Base-by-base conservation (phyloP, 2,113 vertebrate species). In the Conger conger region DNA sequence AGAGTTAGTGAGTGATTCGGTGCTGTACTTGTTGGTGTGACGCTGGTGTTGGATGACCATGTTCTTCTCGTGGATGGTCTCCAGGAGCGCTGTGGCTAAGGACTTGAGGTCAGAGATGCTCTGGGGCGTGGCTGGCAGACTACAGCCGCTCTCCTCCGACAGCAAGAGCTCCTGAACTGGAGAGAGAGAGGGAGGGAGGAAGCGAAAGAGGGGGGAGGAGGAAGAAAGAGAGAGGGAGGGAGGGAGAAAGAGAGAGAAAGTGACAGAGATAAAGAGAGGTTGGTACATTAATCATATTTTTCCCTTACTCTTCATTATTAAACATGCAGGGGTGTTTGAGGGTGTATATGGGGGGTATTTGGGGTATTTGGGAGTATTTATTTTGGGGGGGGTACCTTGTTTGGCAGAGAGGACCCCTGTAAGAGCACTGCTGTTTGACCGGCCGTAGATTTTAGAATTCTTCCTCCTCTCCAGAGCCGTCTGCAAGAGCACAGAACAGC, bases 91-190 rank as follows among this genome's bases (percentile, higher is more conserved):
- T 0, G 97, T 98, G 53, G 98, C 97, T 89, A 99, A 93, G 87
- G 98, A 99, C 91, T 99, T 99, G 88, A 99, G 96, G 92, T 99
- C 98, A n/a, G 97, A 96, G 88, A 99, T 97, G 89, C 97, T 99
- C 93, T 99, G 97, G 23, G 97, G 96, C 2, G 97, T 99, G 78
- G 97, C 97, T 0, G 98, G 98, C 86, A 99, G 92, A 88, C 97
- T 98, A 92, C 97, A 99, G 60, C 97, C 95, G 0, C 96, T 96
- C 82, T 98, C 98, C 80, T 99, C 98, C 0, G 97, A 97, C 63
- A 98, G 92, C 83, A 99, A 87, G 87, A 99, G 84, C 33, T 97
- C 97, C 90, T 99, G 98, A 88, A 99, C 98, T 99, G 90, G 81
- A 90, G 27, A 76, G 33, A 76, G 11, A 57, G 76, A 84, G 53